Conservation (phyloP, 2,888 invertebrate genomes). For the Brachycybe producta region DNA sequence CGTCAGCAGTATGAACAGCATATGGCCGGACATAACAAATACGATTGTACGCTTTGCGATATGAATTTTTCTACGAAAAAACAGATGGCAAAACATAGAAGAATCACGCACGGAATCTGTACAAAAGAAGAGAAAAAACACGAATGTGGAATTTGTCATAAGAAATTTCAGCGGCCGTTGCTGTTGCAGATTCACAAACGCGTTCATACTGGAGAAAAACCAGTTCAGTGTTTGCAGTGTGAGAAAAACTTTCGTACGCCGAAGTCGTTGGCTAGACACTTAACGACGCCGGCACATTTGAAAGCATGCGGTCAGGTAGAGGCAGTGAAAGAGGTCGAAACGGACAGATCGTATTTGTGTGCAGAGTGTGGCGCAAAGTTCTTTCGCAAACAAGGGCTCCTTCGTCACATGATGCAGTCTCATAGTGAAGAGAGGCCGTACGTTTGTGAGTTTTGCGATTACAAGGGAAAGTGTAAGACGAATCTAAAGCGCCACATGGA, state of each 20-base stretch:
- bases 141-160: slow-evolving; percentile 26
- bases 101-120: slow-evolving; percentile 24
- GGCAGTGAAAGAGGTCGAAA: slow-evolving; percentile 13
- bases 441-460: slow-evolving; percentile 31
- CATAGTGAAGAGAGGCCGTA: slow-evolving; percentile 28
- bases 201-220: slow-evolving; percentile 28
- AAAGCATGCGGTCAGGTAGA: slow-evolving; percentile 23
- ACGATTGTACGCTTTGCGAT: slow-evolving; percentile 26
- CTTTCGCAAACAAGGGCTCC: slow-evolving; percentile 28
- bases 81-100: slow-evolving; percentile 24
- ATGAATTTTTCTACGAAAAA: slow-evolving; percentile 27
- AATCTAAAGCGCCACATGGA: slow-evolving; percentile 32
- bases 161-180: slow-evolving; percentile 25
- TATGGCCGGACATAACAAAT: slow-evolving; percentile 26
- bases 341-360: slow-evolving; percentile 25
- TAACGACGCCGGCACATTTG: slow-evolving; percentile 26
- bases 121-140: slow-evolving; percentile 23
- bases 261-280: slow-evolving; percentile 27
- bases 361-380: slow-evolving; percentile 28
- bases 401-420: slow-evolving; percentile 28
- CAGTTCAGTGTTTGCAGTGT: slow-evolving; percentile 27
- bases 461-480: slow-evolving; percentile 29
- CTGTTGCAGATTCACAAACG: slow-evolving; percentile 24
- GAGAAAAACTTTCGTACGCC: slow-evolving; percentile 26
- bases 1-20: slow-evolving; percentile 29